phyloP scores from a whole-genome alignment of 2,113 vertebrate species.

The Thymallus thymallus region DNA sequence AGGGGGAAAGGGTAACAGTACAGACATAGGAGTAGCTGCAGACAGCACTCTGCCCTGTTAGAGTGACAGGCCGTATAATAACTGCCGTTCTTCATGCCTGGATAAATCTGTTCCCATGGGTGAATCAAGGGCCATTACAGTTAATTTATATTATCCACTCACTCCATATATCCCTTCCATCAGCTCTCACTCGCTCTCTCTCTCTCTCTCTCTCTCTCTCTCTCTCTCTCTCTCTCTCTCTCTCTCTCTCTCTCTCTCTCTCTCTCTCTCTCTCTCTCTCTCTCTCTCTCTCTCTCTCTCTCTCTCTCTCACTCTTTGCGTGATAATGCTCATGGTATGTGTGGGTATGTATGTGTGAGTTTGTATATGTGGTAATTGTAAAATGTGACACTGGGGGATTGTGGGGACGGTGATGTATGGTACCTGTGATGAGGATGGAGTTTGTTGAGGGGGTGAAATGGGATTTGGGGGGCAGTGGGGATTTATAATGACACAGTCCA shows the following conservation, averaged over 20 bases:
- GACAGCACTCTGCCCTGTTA: neutral
- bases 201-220: neutral
- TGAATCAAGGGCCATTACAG: constrained; percentile 42
- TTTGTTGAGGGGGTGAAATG: constrained; percentile 82
- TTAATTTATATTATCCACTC: no score
- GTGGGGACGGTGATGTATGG: constrained; percentile 74
- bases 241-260: neutral
- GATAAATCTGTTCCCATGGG: constrained; percentile 40
- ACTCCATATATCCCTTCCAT: no score
- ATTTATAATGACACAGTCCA: constrained; percentile 79
- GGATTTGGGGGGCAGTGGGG: constrained; percentile 81
- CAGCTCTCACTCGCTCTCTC: neutral
- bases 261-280: neutral
- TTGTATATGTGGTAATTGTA: constrained; percentile 37
- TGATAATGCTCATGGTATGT: neutral
- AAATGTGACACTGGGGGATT: constrained; percentile 2
- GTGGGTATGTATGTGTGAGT: neutral
- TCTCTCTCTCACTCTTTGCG: neutral
- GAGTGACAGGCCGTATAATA: constrained; percentile 50
- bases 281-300: neutral
- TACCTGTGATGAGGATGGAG: constrained; percentile 79
- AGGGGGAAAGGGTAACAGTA: no score
- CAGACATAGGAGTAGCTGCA: no score
- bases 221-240: neutral
- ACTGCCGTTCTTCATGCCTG: constrained; percentile 38